Conservation (phyloP, 2,113 vertebrate genomes). For the Eubucco bourcierii region DNA sequence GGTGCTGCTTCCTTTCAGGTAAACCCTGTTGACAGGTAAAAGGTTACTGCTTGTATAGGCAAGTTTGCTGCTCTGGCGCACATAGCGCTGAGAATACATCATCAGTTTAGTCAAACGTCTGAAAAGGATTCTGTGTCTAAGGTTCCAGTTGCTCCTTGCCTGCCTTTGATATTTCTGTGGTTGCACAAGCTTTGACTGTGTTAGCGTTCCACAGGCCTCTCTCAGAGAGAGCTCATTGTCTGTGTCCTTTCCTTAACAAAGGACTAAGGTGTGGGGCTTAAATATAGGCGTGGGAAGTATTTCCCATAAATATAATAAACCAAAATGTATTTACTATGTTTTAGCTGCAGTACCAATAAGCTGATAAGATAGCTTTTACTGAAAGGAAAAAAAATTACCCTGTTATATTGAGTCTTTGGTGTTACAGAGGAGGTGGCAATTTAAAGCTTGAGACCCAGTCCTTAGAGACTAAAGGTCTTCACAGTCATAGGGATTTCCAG, state of each 20-base stretch:
- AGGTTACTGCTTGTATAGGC: constrained; percentile 42
- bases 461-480: background rate
- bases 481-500: background rate
- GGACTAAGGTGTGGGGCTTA: background rate
- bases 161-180: constrained; percentile 39
- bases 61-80: background rate
- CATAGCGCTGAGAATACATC: background rate
- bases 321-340: background rate
- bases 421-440: background rate
- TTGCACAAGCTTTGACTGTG: constrained; percentile 34
- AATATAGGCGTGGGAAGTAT: background rate
- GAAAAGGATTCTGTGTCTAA: constrained; percentile 6
- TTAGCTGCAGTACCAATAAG: background rate
- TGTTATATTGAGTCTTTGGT: background rate
- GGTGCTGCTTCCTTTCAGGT: constrained; percentile 1
- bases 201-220: background rate
- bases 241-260: background rate
- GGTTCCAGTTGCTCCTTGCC: constrained; percentile 6
- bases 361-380: background rate
- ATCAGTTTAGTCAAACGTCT: constrained; percentile 56
- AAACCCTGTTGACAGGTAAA: constrained; percentile 18
- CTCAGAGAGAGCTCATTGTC: constrained; percentile 32
- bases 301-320: background rate
- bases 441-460: background rate
- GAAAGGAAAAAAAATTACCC: background rate